phyloP scores from a whole-genome alignment of 2,888 invertebrate species.

The Apotomis betuletana region DNA sequence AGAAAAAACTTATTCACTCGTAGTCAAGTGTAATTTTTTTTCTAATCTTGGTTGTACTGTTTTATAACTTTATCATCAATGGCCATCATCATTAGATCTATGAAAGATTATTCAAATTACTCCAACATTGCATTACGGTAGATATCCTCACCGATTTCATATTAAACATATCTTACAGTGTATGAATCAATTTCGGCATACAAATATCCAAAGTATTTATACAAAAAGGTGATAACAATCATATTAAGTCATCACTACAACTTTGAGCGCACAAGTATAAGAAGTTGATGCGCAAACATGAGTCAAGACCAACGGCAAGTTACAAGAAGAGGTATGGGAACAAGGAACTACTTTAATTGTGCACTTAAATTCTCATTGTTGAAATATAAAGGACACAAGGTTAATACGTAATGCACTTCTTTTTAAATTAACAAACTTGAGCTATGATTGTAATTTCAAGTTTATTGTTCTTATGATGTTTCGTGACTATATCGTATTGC shows the following conservation, averaged over 20 bases:
- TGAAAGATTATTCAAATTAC: no score
- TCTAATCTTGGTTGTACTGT: no score
- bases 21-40: no score
- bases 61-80: no score
- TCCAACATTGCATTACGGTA: no score
- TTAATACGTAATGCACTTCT: slow-evolving; percentile 22
- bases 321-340: slow-evolving; percentile 28
- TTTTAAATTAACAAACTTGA: slow-evolving; percentile 5
- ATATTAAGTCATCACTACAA: slow-evolving; percentile 16
- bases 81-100: no score
- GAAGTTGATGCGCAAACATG: slow-evolving; percentile 13
- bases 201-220: slow-evolving; percentile 15
- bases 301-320: slow-evolving; percentile 9
- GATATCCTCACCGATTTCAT: no score
- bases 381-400: neutral
- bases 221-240: slow-evolving; percentile 11
- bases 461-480: neutral
- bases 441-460: slow-evolving; percentile 3
- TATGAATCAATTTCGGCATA: slow-evolving; percentile 9
- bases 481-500: no score
- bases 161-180: neutral
- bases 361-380: slow-evolving; percentile 36
- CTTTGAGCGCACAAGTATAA: slow-evolving; percentile 4
- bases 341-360: slow-evolving; percentile 38
- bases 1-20: no score